Evolutionary conservation across 2,888 invertebrate genomes (phyloP).

Genomic region (Serrognathus titanus): DNA sequence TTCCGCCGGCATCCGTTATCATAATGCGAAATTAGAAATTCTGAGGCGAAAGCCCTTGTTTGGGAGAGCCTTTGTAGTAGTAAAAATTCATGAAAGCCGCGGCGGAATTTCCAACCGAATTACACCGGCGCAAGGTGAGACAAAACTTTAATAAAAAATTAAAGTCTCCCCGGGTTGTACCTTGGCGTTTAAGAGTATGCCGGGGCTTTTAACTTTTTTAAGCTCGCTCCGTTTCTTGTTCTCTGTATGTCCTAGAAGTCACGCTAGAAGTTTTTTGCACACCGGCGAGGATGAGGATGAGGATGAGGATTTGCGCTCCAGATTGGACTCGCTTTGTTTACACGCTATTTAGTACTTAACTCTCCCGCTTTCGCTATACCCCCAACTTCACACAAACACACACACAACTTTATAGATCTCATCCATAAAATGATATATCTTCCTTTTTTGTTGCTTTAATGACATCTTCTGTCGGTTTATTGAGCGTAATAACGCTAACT

Average conservation of each 20-base stretch:
- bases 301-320: constrained; percentile 13
- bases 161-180: constrained; percentile 4
- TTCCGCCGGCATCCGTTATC: constrained; percentile 3
- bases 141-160: constrained; percentile 21
- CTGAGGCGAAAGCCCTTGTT: neutral
- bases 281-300: neutral
- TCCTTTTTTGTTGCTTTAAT: too few relatives aligned
- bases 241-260: constrained; percentile 22
- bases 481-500: too few relatives aligned
- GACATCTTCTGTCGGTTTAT: too few relatives aligned
- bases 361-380: constrained; percentile 4
- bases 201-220: constrained; percentile 30
- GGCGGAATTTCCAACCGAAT: constrained; percentile 11
- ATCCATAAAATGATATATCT: too few relatives aligned
- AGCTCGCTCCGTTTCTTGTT: constrained; percentile 22
- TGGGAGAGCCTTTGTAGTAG: neutral
- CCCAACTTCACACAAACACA: too few relatives aligned
- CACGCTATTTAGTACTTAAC: constrained; percentile 22
- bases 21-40: constrained; percentile 11
- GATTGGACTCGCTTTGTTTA: constrained; percentile 18
- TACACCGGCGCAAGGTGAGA: constrained; percentile 8
- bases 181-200: neutral
- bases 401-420: too few relatives aligned
- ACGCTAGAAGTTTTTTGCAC: constrained; percentile 16
- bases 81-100: constrained; percentile 11